Conservation (phyloP, 2,797 vertebrate species). For the Ambastaia sidthimunki region DNA sequence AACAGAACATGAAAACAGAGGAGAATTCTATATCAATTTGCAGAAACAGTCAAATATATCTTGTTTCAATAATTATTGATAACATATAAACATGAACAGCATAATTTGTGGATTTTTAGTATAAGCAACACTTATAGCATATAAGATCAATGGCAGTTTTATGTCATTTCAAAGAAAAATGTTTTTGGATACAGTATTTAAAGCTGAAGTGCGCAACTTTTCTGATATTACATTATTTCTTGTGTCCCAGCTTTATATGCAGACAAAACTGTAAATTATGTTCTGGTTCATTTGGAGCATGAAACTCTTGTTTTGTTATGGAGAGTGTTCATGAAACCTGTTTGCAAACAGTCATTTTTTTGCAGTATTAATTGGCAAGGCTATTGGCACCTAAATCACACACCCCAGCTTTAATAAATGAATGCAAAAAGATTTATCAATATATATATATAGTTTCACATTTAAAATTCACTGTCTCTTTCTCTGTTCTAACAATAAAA, state of each 20-base stretch:
- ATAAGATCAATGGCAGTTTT: conserved; percentile 68
- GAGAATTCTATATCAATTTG: conserved; percentile 35
- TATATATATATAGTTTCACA: not conserved
- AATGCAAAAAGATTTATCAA: not conserved
- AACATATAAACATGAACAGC: conserved; percentile 63
- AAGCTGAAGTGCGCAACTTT: conserved; percentile 61
- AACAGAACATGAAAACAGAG: conserved; percentile 71
- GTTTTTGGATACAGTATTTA: conserved; percentile 60
- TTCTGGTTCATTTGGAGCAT: not conserved
- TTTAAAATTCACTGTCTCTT: not conserved
- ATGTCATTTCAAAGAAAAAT: conserved; percentile 59
- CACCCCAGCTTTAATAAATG: not conserved
- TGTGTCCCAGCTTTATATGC: not conserved
- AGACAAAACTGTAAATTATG: not conserved
- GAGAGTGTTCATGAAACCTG: not conserved
- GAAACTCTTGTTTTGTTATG: not conserved
- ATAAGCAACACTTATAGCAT: conserved; percentile 70
- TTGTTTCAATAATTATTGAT: conserved; percentile 60
- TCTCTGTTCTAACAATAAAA: not conserved
- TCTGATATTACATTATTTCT: conserved; percentile 1
- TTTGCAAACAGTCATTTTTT: not conserved
- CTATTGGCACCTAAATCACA: not conserved
- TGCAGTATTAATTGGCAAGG: not conserved
- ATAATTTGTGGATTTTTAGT: conserved; percentile 57
- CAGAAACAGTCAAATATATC: conserved; percentile 58